phyloP scores from a whole-genome alignment of 2,113 vertebrate genomes.

The Chaetodon trifascialis region DNA sequence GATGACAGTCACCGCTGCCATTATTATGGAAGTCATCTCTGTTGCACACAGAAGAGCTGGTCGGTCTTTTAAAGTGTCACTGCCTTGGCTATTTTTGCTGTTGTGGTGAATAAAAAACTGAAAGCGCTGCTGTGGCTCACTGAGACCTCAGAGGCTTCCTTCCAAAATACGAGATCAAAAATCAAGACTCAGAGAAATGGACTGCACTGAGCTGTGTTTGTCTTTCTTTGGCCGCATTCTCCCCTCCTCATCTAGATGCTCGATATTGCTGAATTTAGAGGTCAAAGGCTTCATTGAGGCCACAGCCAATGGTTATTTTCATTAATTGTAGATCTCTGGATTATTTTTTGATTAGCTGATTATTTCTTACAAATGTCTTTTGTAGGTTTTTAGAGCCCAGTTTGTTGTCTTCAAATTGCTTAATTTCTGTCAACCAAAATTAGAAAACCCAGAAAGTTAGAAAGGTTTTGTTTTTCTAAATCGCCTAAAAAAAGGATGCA shows the following conservation, averaged over 20 bases:
- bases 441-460: not conserved
- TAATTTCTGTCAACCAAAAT: too few relatives aligned
- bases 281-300: not conserved
- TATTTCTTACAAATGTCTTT: not conserved
- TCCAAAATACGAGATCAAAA: not conserved
- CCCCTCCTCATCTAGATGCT: not conserved
- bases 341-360: not conserved
- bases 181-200: not conserved
- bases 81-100: slow-evolving; percentile 37
- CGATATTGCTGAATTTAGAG: not conserved
- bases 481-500: too few relatives aligned
- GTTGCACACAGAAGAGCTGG: not conserved
- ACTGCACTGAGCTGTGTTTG: not conserved
- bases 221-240: not conserved
- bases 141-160: not conserved
- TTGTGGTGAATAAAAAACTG: not conserved
- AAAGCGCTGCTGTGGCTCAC: not conserved
- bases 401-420: too few relatives aligned
- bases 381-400: too few relatives aligned
- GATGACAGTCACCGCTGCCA: not conserved
- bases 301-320: not conserved
- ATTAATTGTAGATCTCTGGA: not conserved
- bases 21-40: not conserved
- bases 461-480: too few relatives aligned
- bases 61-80: slow-evolving; percentile 19